Evolutionary conservation across 2,113 vertebrate species (phyloP), one percentile per base, ranked within the genome.

Genomic region (Odobenus rosmarus): DNA sequence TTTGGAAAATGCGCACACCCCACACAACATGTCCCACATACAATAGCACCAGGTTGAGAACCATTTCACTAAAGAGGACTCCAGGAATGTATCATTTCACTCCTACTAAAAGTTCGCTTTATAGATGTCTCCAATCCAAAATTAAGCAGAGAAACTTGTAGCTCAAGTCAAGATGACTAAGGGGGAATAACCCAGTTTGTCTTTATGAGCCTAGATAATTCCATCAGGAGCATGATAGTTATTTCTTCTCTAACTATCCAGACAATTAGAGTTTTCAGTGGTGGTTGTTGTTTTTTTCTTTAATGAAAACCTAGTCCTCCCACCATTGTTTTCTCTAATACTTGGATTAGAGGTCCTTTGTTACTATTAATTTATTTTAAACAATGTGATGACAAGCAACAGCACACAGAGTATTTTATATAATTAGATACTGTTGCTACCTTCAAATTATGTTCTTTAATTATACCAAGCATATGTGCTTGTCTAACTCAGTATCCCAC

Each of bases 391-490:
- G 15, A 71, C 19, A 93, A 81, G 53, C 23, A 62, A 72, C n/a
- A 96, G n/a, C 19, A 51, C 53, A 61, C 11, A 87, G 76, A 59
- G 21, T 49, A 46, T 82, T 90, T 83, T 46, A 19, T 62, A 39
- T 69, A 94, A 94, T 95, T 87, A 85, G 64, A 88, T 80, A 62
- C 6, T 39, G 3, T 83, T 96, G 74, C 36, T 80, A 82, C 57
- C 74, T 80, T 95, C 57, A 33, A 71, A 95, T 91, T 72, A 46
- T 51, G 49, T 53, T 92, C 39, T 90, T 93, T 95, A 95, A 90
- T 95, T 95, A 39, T 46, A 57, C 26, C 33, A 81, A 64, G 42
- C 61, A 55, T 21, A n/a, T 79, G 31, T 80, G 26, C 19, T 42
- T 83, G 39, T 53, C 83, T 96, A 64, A 90, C 21, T 83, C 80